These are phyloP conservation scores for Drosophila melanogaster DNA, from an alignment of 1,140 invertebrate genomes.

Conservation along the genomic window Release_6_plus_ISO1_MT NT_037436.4:13784001-13784500, in stretches of 20 bases:
- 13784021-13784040: constrained; percentile 28
- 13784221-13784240: too few species aligned
- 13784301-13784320: too few species aligned
- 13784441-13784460: constrained; percentile 9
- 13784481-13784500: constrained; percentile 59
- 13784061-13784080: constrained; percentile 24
- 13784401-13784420: constrained; percentile 71
- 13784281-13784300: too few species aligned
- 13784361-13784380: constrained; percentile 18
- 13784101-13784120: neutral
- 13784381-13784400: constrained; percentile 78
- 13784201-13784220: too few species aligned
- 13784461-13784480: constrained; percentile 38
- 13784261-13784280: too few species aligned
- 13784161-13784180: too few species aligned
- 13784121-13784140: neutral
- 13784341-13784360: neutral
- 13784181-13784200: too few species aligned
- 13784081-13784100: constrained; percentile 15
- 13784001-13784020: constrained; percentile 41
- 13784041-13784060: constrained; percentile 39
- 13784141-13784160: too few species aligned
- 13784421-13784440: constrained; percentile 51
- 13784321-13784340: too few species aligned
- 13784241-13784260: too few species aligned